Evolutionary conservation across 2,888 invertebrate species (phyloP).

Genomic region (Ceramica pisi): DNA sequence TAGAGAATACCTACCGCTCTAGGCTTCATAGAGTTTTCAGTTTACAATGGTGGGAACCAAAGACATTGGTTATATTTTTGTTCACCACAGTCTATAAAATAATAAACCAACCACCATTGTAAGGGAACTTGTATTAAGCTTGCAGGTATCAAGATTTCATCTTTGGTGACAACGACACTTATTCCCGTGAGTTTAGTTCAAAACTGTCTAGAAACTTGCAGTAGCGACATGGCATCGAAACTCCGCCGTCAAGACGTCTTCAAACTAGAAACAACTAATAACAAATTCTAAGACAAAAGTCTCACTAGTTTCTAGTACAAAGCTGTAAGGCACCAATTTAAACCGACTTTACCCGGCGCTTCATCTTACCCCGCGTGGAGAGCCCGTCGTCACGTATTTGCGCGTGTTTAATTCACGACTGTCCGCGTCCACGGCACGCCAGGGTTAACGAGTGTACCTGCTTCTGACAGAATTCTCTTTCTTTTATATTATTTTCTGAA

Average conservation of each 20-base stretch:
- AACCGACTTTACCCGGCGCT: constrained; percentile 32
- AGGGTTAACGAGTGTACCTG: constrained; percentile 71
- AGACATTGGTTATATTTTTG: too few relatives aligned
- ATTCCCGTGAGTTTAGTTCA: neutral
- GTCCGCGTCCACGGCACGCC: constrained; percentile 59
- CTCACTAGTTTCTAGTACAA: constrained; percentile 26
- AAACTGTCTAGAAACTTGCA: neutral
- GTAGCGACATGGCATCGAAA: neutral
- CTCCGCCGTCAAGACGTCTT: constrained; percentile 3
- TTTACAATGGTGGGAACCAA: too few relatives aligned
- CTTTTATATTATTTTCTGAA: constrained; percentile 64
- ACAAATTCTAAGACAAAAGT: constrained; percentile 30
- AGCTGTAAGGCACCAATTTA: constrained; percentile 37
- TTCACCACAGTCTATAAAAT: too few relatives aligned
- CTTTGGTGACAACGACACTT: neutral
- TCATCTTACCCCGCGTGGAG: constrained; percentile 47
- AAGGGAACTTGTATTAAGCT: neutral
- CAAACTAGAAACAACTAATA: constrained; percentile 26
- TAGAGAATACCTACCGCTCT: too few relatives aligned
- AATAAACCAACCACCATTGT: too few relatives aligned
- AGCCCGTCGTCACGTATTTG: constrained; percentile 67
- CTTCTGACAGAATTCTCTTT: constrained; percentile 57
- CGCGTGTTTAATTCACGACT: constrained; percentile 75
- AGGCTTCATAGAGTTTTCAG: too few relatives aligned
- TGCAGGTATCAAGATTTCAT: neutral